These are phyloP conservation scores for Pyrrhosoma nymphula DNA, from an alignment of 2,888 invertebrate genomes.

Conservation along the genomic window DNA sequence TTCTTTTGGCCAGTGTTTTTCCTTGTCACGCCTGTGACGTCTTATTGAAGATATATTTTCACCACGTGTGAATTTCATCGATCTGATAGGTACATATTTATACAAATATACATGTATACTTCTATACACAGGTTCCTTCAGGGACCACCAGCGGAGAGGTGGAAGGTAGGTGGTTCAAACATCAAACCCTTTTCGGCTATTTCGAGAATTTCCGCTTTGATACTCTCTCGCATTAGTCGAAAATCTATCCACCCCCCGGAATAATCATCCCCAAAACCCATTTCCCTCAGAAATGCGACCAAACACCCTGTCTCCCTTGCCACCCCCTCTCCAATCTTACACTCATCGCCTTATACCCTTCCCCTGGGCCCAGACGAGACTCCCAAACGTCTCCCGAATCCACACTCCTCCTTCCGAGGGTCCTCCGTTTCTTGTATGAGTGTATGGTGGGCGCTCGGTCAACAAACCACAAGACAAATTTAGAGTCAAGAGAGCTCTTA, in stretches of 20 bases:
- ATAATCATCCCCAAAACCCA: background rate
- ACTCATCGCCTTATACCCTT: background rate
- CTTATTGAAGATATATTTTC: too few species aligned
- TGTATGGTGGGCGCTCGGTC: constrained; percentile 19
- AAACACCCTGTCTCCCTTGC: background rate
- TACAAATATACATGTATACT: too few species aligned
- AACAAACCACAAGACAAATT: constrained; percentile 65
- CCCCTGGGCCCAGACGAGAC: too few species aligned
- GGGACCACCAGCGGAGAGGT: too few species aligned
- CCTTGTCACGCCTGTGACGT: too few species aligned
- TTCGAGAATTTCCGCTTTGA: background rate
- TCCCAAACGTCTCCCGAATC: background rate
- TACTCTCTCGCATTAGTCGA: background rate
- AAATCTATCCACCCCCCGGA: background rate
- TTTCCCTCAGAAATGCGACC: background rate
- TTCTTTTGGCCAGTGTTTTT: too few species aligned
- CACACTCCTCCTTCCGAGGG: background rate
- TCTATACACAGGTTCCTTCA: too few species aligned
- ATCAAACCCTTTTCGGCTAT: too few species aligned
- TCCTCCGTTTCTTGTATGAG: background rate
- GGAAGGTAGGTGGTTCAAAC: too few species aligned
- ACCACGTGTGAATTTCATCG: too few species aligned
- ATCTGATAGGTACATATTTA: too few species aligned
- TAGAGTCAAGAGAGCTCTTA: constrained; percentile 53
- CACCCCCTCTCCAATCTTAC: background rate